Percentiles rank a stretch among this genome's conserved stretches.
phyloP scores from a whole-genome alignment of 2,888 invertebrate genomes.

The Eledona agricola region DNA sequence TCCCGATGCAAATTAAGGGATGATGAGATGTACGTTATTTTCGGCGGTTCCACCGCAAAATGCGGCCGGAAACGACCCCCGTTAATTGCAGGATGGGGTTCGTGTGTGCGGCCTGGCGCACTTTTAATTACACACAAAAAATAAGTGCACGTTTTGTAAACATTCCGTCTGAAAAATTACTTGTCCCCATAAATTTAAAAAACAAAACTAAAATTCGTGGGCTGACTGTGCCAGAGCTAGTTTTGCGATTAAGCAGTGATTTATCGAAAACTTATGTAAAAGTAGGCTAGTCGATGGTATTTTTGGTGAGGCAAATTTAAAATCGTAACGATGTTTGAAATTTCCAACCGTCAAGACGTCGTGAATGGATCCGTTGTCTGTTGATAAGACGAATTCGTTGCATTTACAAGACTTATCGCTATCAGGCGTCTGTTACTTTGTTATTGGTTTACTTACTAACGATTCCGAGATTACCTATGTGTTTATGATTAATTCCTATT shows the following conservation, averaged over 20 bases:
- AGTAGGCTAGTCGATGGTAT: slow-evolving; percentile 17
- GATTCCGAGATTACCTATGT: slow-evolving; percentile 43
- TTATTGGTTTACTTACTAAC: slow-evolving; percentile 45
- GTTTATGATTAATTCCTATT: slow-evolving; percentile 48
- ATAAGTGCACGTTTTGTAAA: no score
- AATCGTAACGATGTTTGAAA: slow-evolving; percentile 6
- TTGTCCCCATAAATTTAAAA: neutral
- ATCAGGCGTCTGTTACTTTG: slow-evolving; percentile 42
- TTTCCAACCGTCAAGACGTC: slow-evolving; percentile 7
- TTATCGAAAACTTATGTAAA: slow-evolving; percentile 9
- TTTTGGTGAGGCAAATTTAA: slow-evolving; percentile 5
- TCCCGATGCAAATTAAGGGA: slow-evolving; percentile 26
- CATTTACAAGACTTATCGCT: slow-evolving; percentile 31
- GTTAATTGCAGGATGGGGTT: slow-evolving; percentile 15
- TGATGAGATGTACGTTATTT: slow-evolving; percentile 20
- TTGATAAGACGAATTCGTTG: slow-evolving; percentile 26
- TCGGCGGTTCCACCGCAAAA: slow-evolving; percentile 13
- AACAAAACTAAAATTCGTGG: neutral
- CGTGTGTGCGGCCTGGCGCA: no score
- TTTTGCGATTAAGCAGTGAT: slow-evolving; percentile 6
- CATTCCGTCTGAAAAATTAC: neutral
- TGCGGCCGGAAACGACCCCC: slow-evolving; percentile 6
- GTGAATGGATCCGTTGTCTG: slow-evolving; percentile 12
- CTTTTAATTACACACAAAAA: no score
- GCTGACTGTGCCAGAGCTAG: slow-evolving; percentile 1